Conservation (phyloP, 1,140 invertebrate species). For the Dreissena polymorpha region DNA sequence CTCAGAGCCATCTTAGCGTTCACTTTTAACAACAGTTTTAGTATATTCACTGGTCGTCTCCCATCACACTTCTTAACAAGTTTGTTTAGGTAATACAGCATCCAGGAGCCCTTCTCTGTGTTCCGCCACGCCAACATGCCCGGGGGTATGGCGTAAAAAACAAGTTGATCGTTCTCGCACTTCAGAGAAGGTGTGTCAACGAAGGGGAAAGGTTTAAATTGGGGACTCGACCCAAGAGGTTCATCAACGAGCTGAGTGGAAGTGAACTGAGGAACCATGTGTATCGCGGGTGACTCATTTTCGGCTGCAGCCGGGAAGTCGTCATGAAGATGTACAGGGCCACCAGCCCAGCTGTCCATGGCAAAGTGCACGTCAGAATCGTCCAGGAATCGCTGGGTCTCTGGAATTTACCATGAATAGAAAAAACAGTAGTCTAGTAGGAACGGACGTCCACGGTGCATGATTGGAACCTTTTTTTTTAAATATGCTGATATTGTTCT, state of each 20-base stretch:
- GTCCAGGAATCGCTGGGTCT: not conserved
- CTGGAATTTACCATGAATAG: not conserved
- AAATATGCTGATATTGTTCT: no score
- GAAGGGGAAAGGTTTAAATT: not conserved
- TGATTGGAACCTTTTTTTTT: no score
- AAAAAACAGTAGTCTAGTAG: no score
- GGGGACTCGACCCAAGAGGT: not conserved
- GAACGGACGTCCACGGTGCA: no score
- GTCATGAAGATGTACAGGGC: not conserved
- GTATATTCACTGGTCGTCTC: not conserved
- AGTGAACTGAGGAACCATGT: not conserved
- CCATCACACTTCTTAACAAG: slow-evolving; percentile 11
- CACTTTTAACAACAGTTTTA: slow-evolving; percentile 36
- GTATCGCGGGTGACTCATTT: not conserved
- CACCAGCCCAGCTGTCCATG: not conserved
- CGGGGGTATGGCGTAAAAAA: slow-evolving; percentile 43
- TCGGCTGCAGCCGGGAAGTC: not conserved
- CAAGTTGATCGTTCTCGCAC: slow-evolving; percentile 25
- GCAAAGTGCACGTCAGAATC: not conserved
- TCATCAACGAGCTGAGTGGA: not conserved
- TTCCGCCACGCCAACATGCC: slow-evolving; percentile 46
- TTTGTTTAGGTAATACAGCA: slow-evolving; percentile 34
- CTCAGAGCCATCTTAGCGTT: slow-evolving; percentile 10
- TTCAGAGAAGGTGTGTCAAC: slow-evolving; percentile 22
- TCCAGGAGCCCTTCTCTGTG: slow-evolving; percentile 35